Conservation (phyloP, 2,888 invertebrate genomes). For the Melieria omissa region DNA sequence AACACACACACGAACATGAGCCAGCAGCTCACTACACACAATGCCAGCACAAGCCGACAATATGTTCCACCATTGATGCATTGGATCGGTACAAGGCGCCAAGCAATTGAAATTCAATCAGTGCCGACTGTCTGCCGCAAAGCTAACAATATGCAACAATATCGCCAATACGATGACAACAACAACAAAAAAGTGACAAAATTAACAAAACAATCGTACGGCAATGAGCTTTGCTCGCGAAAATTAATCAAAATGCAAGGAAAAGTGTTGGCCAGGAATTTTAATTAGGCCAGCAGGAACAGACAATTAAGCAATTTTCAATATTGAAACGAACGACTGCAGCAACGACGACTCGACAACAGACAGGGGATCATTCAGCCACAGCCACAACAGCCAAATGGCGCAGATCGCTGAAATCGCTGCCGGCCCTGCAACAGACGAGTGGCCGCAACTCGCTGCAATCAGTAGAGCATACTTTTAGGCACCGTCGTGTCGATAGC, state of each 20-base stretch:
- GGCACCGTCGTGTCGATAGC: constrained; percentile 19
- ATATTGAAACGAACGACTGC: neutral
- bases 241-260: constrained; percentile 30
- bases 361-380: neutral
- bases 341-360: too few species aligned
- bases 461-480: constrained; percentile 36
- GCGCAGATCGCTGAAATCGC: too few species aligned
- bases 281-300: constrained; percentile 30
- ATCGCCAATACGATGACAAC: neutral
- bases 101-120: constrained; percentile 39
- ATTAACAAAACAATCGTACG: neutral
- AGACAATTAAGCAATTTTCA: constrained; percentile 4
- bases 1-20: neutral
- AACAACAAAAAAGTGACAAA: neutral
- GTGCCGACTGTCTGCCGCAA: constrained; percentile 22
- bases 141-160: neutral
- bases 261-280: constrained; percentile 39
- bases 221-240: neutral
- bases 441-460: too few species aligned
- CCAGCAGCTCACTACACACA: neutral
- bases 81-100: constrained; percentile 38
- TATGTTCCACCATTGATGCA: too few species aligned
- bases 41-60: too few species aligned
- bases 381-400: too few species aligned
- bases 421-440: too few species aligned